Evolutionary conservation across 2,113 vertebrate species (phyloP).

Genomic region (Narcine bancroftii): DNA sequence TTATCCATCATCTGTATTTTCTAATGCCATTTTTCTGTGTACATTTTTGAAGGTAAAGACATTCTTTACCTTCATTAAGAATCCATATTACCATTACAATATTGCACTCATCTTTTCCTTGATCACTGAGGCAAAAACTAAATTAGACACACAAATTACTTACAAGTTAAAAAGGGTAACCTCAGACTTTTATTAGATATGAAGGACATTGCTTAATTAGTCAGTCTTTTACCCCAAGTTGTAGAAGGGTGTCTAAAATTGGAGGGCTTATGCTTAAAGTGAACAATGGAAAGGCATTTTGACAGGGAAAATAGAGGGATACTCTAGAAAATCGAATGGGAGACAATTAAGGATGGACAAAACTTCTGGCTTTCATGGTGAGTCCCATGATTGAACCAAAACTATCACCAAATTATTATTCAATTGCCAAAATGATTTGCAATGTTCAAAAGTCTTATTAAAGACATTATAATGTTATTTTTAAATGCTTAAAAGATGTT

Average conservation of each 20-base stretch:
- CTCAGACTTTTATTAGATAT: too few relatives aligned
- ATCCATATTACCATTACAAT: background rate
- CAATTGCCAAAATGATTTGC: background rate
- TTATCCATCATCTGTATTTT: conserved; percentile 69
- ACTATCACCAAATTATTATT: background rate
- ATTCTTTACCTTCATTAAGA: conserved; percentile 51
- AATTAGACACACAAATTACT: background rate
- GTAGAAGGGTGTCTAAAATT: too few relatives aligned
- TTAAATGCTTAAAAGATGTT: background rate
- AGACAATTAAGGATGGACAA: too few relatives aligned
- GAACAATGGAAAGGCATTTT: too few relatives aligned
- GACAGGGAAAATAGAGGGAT: too few relatives aligned
- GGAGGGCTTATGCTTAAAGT: too few relatives aligned
- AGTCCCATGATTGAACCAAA: too few relatives aligned
- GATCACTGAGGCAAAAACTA: background rate
- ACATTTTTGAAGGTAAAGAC: conserved; percentile 69
- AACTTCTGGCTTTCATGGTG: too few relatives aligned
- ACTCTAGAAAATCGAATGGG: too few relatives aligned
- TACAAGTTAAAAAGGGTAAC: background rate
- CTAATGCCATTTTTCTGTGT: conserved; percentile 74
- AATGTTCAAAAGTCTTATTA: background rate
- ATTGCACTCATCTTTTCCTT: background rate
- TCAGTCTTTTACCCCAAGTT: too few relatives aligned
- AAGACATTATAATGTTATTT: background rate
- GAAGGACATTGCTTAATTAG: too few relatives aligned